phyloP scores from a whole-genome alignment of 2,113 vertebrate genomes.

The Capreolus pygargus region DNA sequence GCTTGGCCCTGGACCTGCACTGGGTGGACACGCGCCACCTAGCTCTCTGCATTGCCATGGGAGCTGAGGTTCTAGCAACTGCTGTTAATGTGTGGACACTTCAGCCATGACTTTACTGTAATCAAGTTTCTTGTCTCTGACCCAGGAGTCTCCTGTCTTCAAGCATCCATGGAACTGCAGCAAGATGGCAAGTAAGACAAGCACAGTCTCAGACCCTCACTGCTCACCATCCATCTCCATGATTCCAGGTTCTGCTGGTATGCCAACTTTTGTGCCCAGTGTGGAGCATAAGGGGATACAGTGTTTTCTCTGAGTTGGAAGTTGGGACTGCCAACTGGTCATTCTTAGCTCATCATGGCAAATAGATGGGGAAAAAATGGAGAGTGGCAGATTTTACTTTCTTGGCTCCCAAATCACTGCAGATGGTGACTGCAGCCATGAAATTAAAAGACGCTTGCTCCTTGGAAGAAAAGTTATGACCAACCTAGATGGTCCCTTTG shows the following conservation, averaged over 20 bases:
- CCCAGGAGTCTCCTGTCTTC: background rate
- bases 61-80: background rate
- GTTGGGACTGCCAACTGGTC: background rate
- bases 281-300: background rate
- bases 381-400: background rate
- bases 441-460: background rate
- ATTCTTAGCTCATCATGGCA: background rate
- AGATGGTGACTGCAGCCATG: background rate
- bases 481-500: background rate
- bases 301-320: background rate
- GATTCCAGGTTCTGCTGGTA: background rate
- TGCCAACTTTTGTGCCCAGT: background rate
- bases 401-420: background rate
- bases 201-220: background rate
- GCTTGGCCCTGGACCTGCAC: background rate
- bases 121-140: background rate
- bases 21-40: background rate
- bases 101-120: background rate
- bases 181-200: background rate
- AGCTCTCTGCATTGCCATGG: background rate
- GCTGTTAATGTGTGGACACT: background rate
- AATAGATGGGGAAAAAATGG: background rate
- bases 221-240: background rate
- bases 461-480: background rate
- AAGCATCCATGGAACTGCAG: background rate